phyloP scores from a whole-genome alignment of 2,113 vertebrate species.

The Erythrocercus mccallii region DNA sequence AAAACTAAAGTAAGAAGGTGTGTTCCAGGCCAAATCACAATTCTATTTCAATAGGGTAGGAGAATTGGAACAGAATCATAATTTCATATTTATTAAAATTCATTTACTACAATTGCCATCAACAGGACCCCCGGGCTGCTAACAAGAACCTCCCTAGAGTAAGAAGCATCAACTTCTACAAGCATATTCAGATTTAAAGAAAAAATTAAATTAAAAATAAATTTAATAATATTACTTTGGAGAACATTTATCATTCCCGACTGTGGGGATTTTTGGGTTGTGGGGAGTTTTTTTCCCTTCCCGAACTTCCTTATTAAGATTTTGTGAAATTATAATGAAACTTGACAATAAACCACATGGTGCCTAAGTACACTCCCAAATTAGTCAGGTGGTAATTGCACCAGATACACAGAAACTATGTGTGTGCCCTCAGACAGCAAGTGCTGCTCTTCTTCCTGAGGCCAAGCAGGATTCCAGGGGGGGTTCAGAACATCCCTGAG shows the following conservation, averaged over 20 bases:
- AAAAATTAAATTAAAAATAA: slow-evolving; percentile 52
- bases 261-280: background rate
- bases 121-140: background rate
- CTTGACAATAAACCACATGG: slow-evolving; percentile 45
- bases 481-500: background rate
- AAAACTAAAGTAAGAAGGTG: background rate
- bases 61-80: background rate
- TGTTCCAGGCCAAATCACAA: background rate
- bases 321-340: slow-evolving; percentile 22
- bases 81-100: slow-evolving; percentile 37
- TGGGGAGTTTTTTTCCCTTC: background rate
- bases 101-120: slow-evolving; percentile 31
- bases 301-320: slow-evolving; percentile 49
- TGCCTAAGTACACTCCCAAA: background rate
- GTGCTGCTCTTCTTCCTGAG: background rate
- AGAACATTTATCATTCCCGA: slow-evolving; percentile 9
- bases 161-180: slow-evolving; percentile 10
- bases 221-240: slow-evolving; percentile 27
- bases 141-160: slow-evolving; percentile 28
- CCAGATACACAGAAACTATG: background rate
- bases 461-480: background rate
- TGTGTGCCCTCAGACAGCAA: background rate
- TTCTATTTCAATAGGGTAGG: background rate
- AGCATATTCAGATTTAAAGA: background rate
- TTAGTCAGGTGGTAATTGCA: background rate